A percentile compares a stretch with the other conserved stretches of the same genome.
These are phyloP conservation scores for Monoplex corrugatus DNA, from an alignment of 2,888 invertebrate genomes.

Conservation along the genomic window DNA sequence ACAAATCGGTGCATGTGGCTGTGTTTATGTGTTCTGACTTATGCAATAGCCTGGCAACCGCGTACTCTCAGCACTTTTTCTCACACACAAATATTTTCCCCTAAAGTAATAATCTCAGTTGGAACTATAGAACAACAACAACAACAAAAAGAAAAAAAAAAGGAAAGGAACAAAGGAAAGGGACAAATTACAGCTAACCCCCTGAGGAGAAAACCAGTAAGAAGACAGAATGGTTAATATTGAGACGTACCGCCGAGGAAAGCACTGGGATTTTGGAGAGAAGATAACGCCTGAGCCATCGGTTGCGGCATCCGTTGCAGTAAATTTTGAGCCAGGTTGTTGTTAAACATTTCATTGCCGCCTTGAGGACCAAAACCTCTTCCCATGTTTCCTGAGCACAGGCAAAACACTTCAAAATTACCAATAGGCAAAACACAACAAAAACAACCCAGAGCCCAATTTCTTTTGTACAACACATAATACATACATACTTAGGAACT, in stretches of 20 bases:
- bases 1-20: background rate
- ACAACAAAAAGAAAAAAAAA: background rate
- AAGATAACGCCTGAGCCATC: slow-evolving; percentile 35
- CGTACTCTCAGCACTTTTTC: no score
- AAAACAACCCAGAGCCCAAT: no score
- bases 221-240: slow-evolving; percentile 2
- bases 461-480: no score
- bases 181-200: background rate
- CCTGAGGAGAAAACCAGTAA: background rate
- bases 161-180: background rate
- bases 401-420: slow-evolving; percentile 23
- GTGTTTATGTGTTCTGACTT: background rate
- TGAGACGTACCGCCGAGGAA: slow-evolving; percentile 43
- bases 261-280: background rate
- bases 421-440: background rate
- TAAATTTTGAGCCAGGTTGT: slow-evolving; percentile 43
- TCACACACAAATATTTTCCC: background rate
- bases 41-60: background rate
- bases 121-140: background rate
- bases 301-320: slow-evolving; percentile 33
- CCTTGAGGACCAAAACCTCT: slow-evolving; percentile 42
- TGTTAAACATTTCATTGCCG: slow-evolving; percentile 39
- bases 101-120: background rate
- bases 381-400: slow-evolving; percentile 48
- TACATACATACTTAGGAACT: no score